Evolutionary conservation across 1,140 invertebrate species (phyloP).

Genomic region (Gryon sp.): DNA sequence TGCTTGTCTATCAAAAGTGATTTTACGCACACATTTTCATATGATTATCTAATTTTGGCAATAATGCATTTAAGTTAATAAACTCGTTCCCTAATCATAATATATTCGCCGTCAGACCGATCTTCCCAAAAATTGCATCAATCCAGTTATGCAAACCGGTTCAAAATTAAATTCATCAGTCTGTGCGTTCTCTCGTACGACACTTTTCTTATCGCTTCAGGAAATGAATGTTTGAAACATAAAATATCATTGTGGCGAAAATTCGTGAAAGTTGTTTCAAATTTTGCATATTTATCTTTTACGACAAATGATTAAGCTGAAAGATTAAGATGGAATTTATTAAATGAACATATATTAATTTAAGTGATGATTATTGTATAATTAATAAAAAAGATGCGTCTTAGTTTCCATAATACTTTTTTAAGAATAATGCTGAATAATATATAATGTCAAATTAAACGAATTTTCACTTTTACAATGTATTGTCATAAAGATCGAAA

Average conservation of each 20-base stretch:
- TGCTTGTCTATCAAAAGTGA: constrained; percentile 11
- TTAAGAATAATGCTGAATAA: no score
- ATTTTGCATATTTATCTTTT: not conserved
- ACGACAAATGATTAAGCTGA: no score
- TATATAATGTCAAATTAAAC: no score
- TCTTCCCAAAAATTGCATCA: constrained; percentile 28
- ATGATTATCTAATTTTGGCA: constrained; percentile 40
- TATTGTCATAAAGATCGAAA: no score
- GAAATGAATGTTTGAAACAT: constrained; percentile 6
- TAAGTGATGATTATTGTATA: no score
- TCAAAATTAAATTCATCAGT: constrained; percentile 49
- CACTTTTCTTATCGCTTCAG: constrained; percentile 35
- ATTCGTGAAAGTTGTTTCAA: not conserved
- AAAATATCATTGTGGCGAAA: not conserved
- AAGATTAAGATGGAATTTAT: no score
- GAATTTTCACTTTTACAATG: no score
- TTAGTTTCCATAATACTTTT: no score
- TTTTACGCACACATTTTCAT: no score
- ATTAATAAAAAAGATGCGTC: no score
- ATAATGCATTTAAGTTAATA: no score
- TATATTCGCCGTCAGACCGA: constrained; percentile 11
- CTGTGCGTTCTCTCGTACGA: constrained; percentile 8
- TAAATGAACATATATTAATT: no score
- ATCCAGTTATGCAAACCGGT: constrained; percentile 51
- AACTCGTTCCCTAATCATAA: constrained; percentile 55